Conservation (phyloP, 2,113 vertebrate genomes). For the Paradoxurus hermaphroditus region DNA sequence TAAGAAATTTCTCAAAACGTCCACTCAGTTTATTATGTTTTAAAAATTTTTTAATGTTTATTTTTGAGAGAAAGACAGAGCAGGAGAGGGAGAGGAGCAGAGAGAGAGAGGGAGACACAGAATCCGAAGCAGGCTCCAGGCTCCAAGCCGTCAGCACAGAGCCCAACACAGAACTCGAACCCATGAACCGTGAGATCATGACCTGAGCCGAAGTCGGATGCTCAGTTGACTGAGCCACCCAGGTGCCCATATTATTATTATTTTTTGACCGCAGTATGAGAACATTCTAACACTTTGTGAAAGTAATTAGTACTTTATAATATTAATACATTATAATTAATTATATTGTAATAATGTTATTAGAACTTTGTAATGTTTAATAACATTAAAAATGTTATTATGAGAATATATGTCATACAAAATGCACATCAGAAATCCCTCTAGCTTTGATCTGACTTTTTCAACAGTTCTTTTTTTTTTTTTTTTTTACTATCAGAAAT, state of each 20-base stretch:
- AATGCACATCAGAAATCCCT: neutral
- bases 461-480: neutral
- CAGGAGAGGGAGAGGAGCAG: neutral
- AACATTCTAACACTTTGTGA: neutral
- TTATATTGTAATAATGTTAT: neutral
- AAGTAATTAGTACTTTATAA: neutral
- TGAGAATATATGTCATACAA: neutral
- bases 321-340: neutral
- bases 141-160: neutral
- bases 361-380: neutral
- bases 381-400: neutral
- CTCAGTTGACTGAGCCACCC: neutral
- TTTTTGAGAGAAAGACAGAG: neutral
- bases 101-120: neutral
- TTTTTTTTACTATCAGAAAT: neutral
- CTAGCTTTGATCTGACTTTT: neutral
- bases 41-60: neutral
- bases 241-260: neutral
- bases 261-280: neutral
- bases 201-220: fast-evolving
- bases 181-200: neutral
- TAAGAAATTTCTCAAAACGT: neutral
- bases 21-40: neutral
- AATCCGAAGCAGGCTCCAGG: too few relatives aligned
- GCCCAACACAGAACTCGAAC: fast-evolving